Base-by-base conservation (phyloP, 2,888 invertebrate genomes). In the Argynnis bischoffii region DNA sequence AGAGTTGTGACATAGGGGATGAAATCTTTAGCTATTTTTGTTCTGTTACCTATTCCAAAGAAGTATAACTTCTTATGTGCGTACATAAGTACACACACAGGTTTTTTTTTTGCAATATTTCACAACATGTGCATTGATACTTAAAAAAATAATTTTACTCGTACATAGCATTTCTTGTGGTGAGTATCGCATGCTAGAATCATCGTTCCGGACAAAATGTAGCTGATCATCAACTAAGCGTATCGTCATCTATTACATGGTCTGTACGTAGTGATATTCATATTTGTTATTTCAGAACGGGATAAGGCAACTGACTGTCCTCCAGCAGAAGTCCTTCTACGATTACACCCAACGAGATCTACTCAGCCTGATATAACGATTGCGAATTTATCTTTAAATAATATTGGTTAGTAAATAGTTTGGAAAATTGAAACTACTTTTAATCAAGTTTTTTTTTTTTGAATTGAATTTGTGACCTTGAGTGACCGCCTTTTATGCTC, bases 371-470 rank as follows among this genome's bases (percentile, higher is more conserved):
- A 70, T 61, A 73, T 68, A 26, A 66, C 66, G 48, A 67, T 72
- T 66, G 66, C 72, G 59, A 74, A 74, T 69, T 56, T 71, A 46
- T 71, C 72, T 48, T 57, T 72, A 61, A 63, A 72, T 31, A 69
- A 71, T 66, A 41, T 73, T 54, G 75, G 75, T 77, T 65, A 74
- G 75, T 75, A 69, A 35, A 1, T 47, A 21, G 18, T 51, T 15
- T 41, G 41, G 46, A 16, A 14, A 11, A 50, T 21, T 13, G 47
- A 46, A n/a, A 54, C 47, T 14, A 31, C 35, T 41, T 41, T 41
- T 41, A 41, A 8, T 11, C 35, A 41, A 8, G n/a, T n/a, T n/a
- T n/a, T n/a, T n/a, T n/a, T n/a, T n/a, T n/a, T n/a, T n/a, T n/a
- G n/a, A n/a, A n/a, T n/a, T n/a, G n/a, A n/a, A n/a, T n/a, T n/a